Percentiles rank a stretch among this genome's conserved stretches.
Conservation (phyloP, 2,888 invertebrate species). For the Campoplex nolae region DNA sequence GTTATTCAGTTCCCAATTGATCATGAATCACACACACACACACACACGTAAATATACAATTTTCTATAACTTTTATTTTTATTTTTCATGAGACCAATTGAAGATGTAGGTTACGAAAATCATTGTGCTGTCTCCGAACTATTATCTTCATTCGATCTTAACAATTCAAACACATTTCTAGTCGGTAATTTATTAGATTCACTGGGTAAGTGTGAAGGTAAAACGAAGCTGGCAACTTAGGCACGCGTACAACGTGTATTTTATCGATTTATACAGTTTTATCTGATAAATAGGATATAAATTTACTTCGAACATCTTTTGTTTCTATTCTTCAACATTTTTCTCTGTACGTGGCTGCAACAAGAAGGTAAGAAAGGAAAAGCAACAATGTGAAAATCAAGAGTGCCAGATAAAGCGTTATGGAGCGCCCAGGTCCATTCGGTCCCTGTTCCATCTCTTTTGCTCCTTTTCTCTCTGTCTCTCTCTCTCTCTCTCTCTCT, state of each 20-base stretch:
- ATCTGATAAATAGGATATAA: constrained; percentile 10
- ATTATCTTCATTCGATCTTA: background rate
- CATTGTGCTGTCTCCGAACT: background rate
- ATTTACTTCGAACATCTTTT: constrained; percentile 41
- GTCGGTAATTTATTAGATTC: background rate
- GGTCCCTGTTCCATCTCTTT: background rate
- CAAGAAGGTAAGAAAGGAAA: constrained; percentile 27
- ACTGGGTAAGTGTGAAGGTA: background rate
- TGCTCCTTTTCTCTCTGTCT: constrained; percentile 4
- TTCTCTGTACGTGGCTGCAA: constrained; percentile 28
- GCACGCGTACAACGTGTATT: background rate
- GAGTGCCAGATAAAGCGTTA: constrained; percentile 58
- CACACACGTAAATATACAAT: too few species aligned
- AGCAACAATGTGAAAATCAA: constrained; percentile 50
- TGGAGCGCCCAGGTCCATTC: constrained; percentile 45
- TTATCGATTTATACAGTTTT: background rate
- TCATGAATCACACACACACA: background rate
- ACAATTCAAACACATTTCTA: background rate
- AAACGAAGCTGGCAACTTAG: background rate
- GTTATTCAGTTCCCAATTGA: background rate
- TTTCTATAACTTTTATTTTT: background rate
- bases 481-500: background rate
- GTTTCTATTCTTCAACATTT: constrained; percentile 32
- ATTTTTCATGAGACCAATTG: background rate
- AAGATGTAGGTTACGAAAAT: background rate